Evolutionary conservation across 2,113 vertebrate genomes (phyloP).

Genomic region (Proterorhinus semilunaris): DNA sequence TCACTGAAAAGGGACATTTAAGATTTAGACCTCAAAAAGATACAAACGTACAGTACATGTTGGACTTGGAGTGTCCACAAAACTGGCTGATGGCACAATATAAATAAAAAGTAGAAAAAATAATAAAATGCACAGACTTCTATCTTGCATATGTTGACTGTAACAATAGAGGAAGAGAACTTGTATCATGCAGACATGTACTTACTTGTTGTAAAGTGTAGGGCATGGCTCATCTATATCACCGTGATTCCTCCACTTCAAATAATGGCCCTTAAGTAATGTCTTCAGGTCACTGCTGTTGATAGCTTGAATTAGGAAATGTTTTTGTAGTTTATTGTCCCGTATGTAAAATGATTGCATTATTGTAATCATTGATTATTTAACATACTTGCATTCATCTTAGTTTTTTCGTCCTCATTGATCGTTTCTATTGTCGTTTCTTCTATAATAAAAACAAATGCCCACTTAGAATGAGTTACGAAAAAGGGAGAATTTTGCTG

Average conservation of each 20-base stretch:
- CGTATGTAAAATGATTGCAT: background rate
- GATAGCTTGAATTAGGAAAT: constrained; percentile 11
- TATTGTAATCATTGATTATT: background rate
- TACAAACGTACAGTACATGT: too few relatives aligned
- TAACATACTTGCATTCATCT: constrained; percentile 29
- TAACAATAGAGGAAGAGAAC: background rate
- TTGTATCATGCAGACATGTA: background rate
- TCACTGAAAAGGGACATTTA: constrained; percentile 41
- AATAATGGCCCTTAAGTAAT: constrained; percentile 33
- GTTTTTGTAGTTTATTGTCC: background rate
- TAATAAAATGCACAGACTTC: too few relatives aligned
- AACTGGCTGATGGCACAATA: too few relatives aligned
- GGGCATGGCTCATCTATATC: constrained; percentile 14
- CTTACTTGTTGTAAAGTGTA: constrained; percentile 47
- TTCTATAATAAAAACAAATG: constrained; percentile 11
- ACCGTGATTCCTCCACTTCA: background rate
- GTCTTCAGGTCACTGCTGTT: constrained; percentile 29
- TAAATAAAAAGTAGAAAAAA: too few relatives aligned
- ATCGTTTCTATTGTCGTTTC: background rate
- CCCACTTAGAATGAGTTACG: background rate
- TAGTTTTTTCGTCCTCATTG: constrained; percentile 1
- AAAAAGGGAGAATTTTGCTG: background rate
- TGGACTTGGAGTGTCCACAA: too few relatives aligned
- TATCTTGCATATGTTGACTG: too few relatives aligned
- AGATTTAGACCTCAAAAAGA: too few relatives aligned